Conservation (phyloP, 2,113 vertebrate species). For the Pseudorhombus dupliciocellatus region DNA sequence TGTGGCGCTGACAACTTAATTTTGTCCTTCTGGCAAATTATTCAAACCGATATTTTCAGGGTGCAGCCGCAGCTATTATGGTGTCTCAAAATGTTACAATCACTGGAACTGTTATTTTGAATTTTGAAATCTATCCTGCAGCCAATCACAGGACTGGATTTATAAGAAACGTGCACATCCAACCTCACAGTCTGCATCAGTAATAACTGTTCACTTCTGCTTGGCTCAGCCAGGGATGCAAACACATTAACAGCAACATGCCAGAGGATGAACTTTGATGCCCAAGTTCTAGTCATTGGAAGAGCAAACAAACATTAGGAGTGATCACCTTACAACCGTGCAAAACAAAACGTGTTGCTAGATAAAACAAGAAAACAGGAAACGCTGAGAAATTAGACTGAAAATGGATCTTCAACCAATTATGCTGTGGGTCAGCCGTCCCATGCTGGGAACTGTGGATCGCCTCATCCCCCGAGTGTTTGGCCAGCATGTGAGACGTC, state of each 20-base stretch:
- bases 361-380: constrained; percentile 1
- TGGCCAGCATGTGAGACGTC: not conserved
- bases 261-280: not conserved
- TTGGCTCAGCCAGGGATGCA: not conserved
- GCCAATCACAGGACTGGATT: no score
- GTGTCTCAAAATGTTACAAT: no score
- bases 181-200: not conserved
- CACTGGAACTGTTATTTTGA: not conserved
- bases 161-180: not conserved
- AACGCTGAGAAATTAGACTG: not conserved
- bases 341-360: not conserved
- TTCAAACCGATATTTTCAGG: not conserved
- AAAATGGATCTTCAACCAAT: constrained; percentile 11
- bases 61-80: not conserved
- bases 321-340: not conserved
- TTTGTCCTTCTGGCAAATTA: not conserved
- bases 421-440: constrained; percentile 16
- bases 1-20: not conserved
- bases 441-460: constrained; percentile 20
- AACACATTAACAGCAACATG: not conserved
- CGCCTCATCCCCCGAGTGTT: constrained; percentile 28
- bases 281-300: not conserved
- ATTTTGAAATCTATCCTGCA: not conserved
- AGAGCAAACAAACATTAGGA: not conserved
- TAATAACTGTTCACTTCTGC: not conserved